Conservation (phyloP, 2,797 vertebrate genomes). For the Huso huso region DNA sequence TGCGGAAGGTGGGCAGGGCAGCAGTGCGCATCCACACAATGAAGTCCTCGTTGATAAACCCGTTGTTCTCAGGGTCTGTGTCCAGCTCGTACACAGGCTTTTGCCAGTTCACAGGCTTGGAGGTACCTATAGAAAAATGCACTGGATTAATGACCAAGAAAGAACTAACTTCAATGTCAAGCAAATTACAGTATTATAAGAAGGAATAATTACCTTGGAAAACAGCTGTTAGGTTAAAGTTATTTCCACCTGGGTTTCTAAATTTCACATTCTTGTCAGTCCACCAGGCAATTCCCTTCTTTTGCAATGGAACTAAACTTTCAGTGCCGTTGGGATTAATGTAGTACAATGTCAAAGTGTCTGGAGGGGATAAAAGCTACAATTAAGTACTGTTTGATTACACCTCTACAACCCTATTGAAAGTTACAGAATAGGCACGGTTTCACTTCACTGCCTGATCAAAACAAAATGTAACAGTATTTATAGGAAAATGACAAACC, state of each 20-base stretch:
- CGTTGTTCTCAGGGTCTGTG: slow-evolving; percentile 64
- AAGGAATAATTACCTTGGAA: slow-evolving; percentile 68
- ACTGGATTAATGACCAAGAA: background rate
- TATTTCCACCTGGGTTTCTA: slow-evolving; percentile 74
- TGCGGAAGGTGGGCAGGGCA: slow-evolving; percentile 86
- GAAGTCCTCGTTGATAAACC: slow-evolving; percentile 93
- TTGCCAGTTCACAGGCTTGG: slow-evolving; percentile 83
- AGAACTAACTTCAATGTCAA: background rate
- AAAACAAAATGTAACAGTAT: background rate
- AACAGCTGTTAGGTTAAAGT: slow-evolving; percentile 51
- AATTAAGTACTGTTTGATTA: background rate
- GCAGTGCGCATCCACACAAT: slow-evolving; percentile 97
- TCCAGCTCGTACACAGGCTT: slow-evolving; percentile 77
- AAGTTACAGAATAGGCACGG: too few species aligned
- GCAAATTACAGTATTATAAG: background rate
- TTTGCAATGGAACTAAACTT: slow-evolving; percentile 54
- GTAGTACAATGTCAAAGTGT: slow-evolving; percentile 72
- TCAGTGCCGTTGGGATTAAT: slow-evolving; percentile 61
- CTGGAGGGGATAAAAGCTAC: slow-evolving; percentile 44
- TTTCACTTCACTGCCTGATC: too few species aligned
- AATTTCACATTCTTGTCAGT: slow-evolving; percentile 96
- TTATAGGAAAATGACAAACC: too few species aligned
- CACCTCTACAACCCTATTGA: too few species aligned
- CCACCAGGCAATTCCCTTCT: slow-evolving; percentile 93
- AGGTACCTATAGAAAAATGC: slow-evolving; percentile 54